Conservation (phyloP, 2,888 invertebrate species). For the Chrysolina oricalcia region DNA sequence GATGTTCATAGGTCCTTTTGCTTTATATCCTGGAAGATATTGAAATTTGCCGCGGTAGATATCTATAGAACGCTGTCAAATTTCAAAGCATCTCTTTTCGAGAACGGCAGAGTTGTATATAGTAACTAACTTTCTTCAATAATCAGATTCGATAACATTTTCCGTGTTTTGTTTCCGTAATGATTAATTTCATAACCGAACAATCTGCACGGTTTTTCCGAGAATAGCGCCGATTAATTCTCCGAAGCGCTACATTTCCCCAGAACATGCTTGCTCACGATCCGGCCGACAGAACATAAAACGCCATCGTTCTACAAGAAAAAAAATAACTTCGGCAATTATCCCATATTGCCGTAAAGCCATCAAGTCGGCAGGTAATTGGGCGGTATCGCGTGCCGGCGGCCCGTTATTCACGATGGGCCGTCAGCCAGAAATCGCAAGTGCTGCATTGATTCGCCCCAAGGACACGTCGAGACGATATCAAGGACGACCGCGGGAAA, state of each 20-base stretch:
- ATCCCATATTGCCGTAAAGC: background rate
- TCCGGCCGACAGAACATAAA: background rate
- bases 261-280: background rate
- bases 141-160: no score
- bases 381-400: constrained; percentile 30
- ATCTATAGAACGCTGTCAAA: no score
- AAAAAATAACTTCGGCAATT: background rate
- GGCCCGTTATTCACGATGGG: constrained; percentile 44
- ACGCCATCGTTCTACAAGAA: background rate
- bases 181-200: background rate
- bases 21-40: no score
- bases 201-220: background rate
- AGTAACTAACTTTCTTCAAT: no score
- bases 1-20: no score
- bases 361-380: constrained; percentile 1
- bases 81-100: no score
- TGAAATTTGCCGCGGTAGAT: no score
- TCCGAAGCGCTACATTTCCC: background rate
- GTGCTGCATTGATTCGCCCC: constrained; percentile 53
- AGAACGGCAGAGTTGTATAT: no score
- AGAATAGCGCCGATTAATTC: background rate
- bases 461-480: constrained; percentile 48
- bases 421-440: constrained; percentile 53
- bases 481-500: constrained; percentile 39
- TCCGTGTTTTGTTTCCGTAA: no score